Conservation (phyloP, 1,140 invertebrate species). For the Magallana angulata region DNA sequence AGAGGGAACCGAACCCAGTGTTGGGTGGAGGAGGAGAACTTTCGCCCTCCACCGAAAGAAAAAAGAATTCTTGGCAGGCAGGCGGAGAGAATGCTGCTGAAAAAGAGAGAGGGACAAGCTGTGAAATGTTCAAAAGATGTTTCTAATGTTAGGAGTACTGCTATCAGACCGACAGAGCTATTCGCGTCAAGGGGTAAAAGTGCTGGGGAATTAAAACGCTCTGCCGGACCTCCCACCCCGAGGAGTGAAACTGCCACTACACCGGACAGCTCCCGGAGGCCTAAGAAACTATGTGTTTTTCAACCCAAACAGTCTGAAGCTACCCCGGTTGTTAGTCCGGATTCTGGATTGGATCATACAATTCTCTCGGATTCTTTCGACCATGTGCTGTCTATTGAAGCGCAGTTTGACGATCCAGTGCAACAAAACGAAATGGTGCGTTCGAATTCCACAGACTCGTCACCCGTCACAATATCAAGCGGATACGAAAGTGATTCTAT, state of each 20-base stretch:
- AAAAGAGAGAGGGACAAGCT: conserved; percentile 25
- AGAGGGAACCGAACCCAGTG: conserved; percentile 13
- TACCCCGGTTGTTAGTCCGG: conserved; percentile 9
- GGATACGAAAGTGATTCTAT: conserved; percentile 71
- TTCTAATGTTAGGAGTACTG: conserved; percentile 10
- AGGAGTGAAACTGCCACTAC: conserved; percentile 35
- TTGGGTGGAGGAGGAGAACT: conserved; percentile 39
- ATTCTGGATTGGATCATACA: conserved; percentile 33
- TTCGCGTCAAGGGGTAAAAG: background rate
- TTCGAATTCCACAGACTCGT: conserved; percentile 52
- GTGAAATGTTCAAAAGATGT: conserved; percentile 18
- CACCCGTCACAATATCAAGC: conserved; percentile 67
- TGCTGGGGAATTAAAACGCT: conserved; percentile 26
- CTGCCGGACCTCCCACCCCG: background rate
- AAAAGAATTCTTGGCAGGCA: background rate
- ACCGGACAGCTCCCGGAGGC: conserved; percentile 25
- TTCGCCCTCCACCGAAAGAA: conserved; percentile 17
- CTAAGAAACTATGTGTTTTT: conserved; percentile 33
- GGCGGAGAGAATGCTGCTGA: conserved; percentile 5
- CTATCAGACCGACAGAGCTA: conserved; percentile 23
- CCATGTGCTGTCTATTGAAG: conserved; percentile 29
- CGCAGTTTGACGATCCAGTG: conserved; percentile 52
- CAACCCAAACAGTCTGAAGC: conserved; percentile 19
- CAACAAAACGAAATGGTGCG: conserved; percentile 40
- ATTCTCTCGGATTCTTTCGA: conserved; percentile 40